Percentiles rank a stretch among this genome's conserved stretches.
phyloP scores from a whole-genome alignment of 2,797 vertebrate species.

The Artibeus lituratus region DNA sequence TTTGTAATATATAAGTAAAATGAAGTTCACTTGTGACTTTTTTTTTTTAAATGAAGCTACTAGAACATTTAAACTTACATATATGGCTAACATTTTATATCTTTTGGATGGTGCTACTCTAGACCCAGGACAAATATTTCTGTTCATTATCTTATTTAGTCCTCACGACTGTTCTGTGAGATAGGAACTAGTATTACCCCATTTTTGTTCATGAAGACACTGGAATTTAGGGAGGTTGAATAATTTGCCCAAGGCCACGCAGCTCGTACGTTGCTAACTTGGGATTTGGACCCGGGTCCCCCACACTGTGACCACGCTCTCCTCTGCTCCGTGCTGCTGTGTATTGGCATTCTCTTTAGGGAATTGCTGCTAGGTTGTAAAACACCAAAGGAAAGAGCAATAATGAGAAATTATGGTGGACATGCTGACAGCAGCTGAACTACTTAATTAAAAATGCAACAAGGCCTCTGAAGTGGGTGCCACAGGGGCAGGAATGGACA shows the following conservation, averaged over 20 bases:
- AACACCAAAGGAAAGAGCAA: slow-evolving; percentile 6
- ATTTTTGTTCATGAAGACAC: background rate
- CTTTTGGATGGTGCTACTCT: background rate
- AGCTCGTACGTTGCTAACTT: background rate
- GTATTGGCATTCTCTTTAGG: slow-evolving; percentile 7
- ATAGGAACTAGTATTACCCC: background rate
- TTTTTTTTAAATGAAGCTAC: background rate
- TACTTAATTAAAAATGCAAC: slow-evolving; percentile 53
- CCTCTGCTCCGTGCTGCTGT: background rate
- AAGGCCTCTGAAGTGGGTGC: background rate
- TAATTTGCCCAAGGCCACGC: background rate
- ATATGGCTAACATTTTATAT: background rate
- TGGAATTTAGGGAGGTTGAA: background rate
- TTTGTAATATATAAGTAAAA: background rate
- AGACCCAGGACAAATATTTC: background rate
- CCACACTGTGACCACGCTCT: background rate
- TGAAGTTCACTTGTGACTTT: background rate
- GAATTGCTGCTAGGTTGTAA: slow-evolving; percentile 4
- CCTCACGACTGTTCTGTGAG: background rate
- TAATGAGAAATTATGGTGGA: slow-evolving; percentile 19
- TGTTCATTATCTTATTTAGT: background rate
- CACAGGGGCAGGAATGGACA: background rate
- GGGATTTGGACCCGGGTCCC: slow-evolving; percentile 15
- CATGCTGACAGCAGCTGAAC: slow-evolving; percentile 1
- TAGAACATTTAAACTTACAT: background rate